Conservation (phyloP, 1,140 invertebrate species). For the Copidosoma floridanum region DNA sequence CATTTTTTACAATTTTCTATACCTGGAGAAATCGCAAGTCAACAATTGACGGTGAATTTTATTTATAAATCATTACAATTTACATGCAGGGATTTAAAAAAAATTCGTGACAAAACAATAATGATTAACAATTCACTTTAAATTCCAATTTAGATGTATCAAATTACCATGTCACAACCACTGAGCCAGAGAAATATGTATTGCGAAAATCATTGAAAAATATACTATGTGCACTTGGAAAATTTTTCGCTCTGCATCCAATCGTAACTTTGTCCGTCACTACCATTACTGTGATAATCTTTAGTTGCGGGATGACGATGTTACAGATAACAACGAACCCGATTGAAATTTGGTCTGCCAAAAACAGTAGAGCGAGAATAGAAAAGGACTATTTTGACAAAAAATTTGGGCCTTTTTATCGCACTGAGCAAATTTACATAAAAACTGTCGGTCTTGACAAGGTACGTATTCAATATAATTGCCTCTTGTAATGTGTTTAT, state of each 20-base stretch:
- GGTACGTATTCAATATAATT: too few relatives aligned
- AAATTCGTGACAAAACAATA: too few relatives aligned
- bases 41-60: too few relatives aligned
- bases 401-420: constrained; percentile 93
- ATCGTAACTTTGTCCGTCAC: constrained; percentile 8
- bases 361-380: constrained; percentile 75
- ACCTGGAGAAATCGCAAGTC: too few relatives aligned
- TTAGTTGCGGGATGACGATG: constrained; percentile 67
- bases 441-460: constrained; percentile 50
- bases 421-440: constrained; percentile 86
- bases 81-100: too few relatives aligned
- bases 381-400: constrained; percentile 91
- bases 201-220: too few relatives aligned
- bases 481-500: too few relatives aligned
- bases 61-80: too few relatives aligned
- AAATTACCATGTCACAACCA: too few relatives aligned
- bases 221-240: constrained; percentile 67
- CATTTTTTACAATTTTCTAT: neutral
- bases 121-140: too few relatives aligned
- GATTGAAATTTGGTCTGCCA: constrained; percentile 94
- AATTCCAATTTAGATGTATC: too few relatives aligned
- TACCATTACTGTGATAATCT: constrained; percentile 14
- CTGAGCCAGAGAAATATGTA: constrained; percentile 75
- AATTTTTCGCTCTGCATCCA: constrained; percentile 57
- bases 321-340: constrained; percentile 86